A percentile compares a stretch with the other conserved stretches of the same genome.
Evolutionary conservation across 2,888 invertebrate genomes (phyloP).

Genomic region (Ophioninae sp.): DNA sequence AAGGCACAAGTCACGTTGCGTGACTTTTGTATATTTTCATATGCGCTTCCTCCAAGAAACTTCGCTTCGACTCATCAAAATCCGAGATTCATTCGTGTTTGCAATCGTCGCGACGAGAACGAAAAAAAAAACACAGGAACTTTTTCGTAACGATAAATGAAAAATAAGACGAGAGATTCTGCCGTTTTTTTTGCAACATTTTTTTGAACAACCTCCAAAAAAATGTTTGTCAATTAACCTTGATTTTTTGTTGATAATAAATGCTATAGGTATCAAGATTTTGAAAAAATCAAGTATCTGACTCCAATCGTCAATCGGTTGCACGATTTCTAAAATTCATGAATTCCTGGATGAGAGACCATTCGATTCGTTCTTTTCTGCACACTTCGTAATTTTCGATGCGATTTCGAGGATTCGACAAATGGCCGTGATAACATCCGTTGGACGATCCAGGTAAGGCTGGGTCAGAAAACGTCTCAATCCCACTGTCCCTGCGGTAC

Average conservation of each 20-base stretch:
- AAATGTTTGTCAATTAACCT: no score
- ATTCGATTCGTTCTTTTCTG: no score
- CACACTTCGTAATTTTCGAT: not conserved
- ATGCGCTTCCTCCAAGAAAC: not conserved
- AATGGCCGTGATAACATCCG: not conserved
- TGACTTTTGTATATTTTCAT: not conserved
- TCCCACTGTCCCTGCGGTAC: not conserved
- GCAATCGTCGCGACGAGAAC: constrained; percentile 4
- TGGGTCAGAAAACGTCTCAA: not conserved
- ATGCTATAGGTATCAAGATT: no score
- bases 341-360: no score
- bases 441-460: not conserved
- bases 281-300: no score
- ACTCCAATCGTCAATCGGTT: no score
- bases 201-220: no score
- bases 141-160: constrained; percentile 29
- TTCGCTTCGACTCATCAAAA: constrained; percentile 32
- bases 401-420: not conserved
- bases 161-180: not conserved
- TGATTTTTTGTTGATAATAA: no score
- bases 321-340: no score
- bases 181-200: no score
- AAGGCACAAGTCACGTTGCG: no score
- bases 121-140: not conserved
- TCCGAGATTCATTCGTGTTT: constrained; percentile 15